A percentile compares a stretch with the other conserved stretches of the same genome.
These are phyloP conservation scores for Contarinia nasturtii DNA, from an alignment of 1,140 invertebrate species.

Conservation along the genomic window DNA sequence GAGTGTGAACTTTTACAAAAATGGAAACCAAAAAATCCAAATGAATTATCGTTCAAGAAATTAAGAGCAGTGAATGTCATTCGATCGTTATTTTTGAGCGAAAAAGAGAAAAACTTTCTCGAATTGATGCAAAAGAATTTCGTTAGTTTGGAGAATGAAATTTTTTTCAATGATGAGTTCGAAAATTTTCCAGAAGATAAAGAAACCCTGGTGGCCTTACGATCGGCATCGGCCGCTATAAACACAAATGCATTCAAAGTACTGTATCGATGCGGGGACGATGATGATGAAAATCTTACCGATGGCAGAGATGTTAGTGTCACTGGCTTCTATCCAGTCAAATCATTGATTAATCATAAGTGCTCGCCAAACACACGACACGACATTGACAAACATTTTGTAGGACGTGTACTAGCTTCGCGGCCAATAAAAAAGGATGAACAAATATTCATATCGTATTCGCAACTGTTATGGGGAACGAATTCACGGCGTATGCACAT, in stretches of 20 bases:
- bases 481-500: slow-evolving; percentile 36
- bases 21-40: slow-evolving; percentile 26
- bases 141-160: neutral
- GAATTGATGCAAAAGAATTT: neutral
- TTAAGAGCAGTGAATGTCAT: neutral
- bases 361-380: slow-evolving; percentile 50
- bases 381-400: slow-evolving; percentile 28
- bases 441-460: slow-evolving; percentile 47
- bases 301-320: slow-evolving; percentile 30
- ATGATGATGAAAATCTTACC: no score
- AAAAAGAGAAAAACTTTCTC: neutral
- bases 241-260: slow-evolving; percentile 53
- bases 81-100: neutral
- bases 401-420: slow-evolving; percentile 36
- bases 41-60: slow-evolving; percentile 5
- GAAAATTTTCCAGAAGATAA: neutral
- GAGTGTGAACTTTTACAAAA: slow-evolving; percentile 33
- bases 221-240: slow-evolving; percentile 21
- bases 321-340: slow-evolving; percentile 46
- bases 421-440: slow-evolving; percentile 34
- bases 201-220: neutral
- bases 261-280: slow-evolving; percentile 18
- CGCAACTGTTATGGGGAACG: slow-evolving; percentile 46
- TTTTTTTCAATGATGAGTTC: neutral
- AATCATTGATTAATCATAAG: slow-evolving; percentile 45